Evolutionary conservation across 2,113 vertebrate genomes (phyloP), one percentile per base, ranked within the genome.

Genomic region (Ptyas mucosa): DNA sequence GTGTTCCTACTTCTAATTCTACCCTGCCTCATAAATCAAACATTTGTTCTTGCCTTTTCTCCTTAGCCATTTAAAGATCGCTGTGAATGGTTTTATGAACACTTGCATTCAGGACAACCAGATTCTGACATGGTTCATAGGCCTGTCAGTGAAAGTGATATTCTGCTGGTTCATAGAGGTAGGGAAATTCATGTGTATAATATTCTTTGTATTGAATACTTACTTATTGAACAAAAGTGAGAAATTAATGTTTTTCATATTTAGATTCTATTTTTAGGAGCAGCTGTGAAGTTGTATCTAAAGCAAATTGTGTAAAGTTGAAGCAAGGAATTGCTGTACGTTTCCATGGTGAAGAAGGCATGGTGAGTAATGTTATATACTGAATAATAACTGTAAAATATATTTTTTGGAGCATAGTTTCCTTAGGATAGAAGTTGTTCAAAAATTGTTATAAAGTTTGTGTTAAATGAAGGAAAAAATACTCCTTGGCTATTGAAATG

Each of bases 31-130:
- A 75, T 95, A 55, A 93, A 92, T 43, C 90, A 94, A 61, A 2
- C 87, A 10, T 18, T 95, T 94, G 95, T 7, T 53, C 8, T 92
- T 88, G 88, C 85, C 94, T 96, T 90, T 94, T 61, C n/a, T 85
- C 24, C 9, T 2, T 93, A 99, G 99, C 98, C 99, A 2, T 99
- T 99, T 97, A 99, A 99, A 96, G 99, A 99, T 97, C 98, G 99
- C 55, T 99, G 99, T 91, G 99, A 99, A 94, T 99, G 99, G 99
- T 99, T 99, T 97, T 99, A 99, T 93, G 99, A 99, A 96, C 99
- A 99, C 95, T 98, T 99, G 94, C 98, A 99, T 92, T 98, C 98
- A 0, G 98, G 98, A 90, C 99, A 99, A 94, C 98, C 98, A 0
- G 99, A 99, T 96, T 99, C 99, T 0, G 99, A 99, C 96, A 99